Evolutionary conservation across 2,888 invertebrate genomes (phyloP).

Genomic region (Agrochola litura): DNA sequence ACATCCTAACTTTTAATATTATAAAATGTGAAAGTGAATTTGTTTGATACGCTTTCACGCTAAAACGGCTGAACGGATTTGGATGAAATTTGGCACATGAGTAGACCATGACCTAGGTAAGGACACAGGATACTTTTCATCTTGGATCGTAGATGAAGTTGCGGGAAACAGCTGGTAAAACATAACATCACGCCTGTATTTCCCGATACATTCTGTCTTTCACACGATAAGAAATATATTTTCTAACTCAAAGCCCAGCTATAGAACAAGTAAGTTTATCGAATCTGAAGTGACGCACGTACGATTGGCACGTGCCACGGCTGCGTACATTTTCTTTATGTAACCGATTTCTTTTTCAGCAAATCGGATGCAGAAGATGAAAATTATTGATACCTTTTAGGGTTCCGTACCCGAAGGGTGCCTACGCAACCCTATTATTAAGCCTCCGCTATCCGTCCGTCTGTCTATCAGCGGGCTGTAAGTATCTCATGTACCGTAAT

Average conservation of each 20-base stretch:
- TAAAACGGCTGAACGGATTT: too few species aligned
- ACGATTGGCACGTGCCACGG: conserved; percentile 25
- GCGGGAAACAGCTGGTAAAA: background rate
- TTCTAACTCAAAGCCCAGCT: conserved; percentile 10
- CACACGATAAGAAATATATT: conserved; percentile 27
- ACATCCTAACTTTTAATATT: background rate
- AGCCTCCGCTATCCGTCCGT: too few species aligned
- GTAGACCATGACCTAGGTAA: too few species aligned
- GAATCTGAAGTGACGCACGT: conserved; percentile 29
- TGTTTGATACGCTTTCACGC: too few species aligned
- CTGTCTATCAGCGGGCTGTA: too few species aligned
- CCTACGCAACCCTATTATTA: too few species aligned
- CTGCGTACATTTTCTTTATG: conserved; percentile 1
- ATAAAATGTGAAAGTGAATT: too few species aligned
- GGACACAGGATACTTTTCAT: too few species aligned
- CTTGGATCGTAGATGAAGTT: too few species aligned
- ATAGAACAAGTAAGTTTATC: conserved; percentile 28
- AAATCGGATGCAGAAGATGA: background rate
- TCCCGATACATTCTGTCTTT: background rate
- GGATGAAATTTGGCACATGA: too few species aligned
- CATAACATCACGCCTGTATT: background rate
- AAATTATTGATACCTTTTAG: background rate
- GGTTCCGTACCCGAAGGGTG: too few species aligned
- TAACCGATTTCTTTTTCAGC: background rate
- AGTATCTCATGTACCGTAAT: too few species aligned